Percentiles rank a stretch among this genome's conserved stretches.
phyloP scores from a whole-genome alignment of 2,888 invertebrate species.

The Euspilapteryx auroguttella region DNA sequence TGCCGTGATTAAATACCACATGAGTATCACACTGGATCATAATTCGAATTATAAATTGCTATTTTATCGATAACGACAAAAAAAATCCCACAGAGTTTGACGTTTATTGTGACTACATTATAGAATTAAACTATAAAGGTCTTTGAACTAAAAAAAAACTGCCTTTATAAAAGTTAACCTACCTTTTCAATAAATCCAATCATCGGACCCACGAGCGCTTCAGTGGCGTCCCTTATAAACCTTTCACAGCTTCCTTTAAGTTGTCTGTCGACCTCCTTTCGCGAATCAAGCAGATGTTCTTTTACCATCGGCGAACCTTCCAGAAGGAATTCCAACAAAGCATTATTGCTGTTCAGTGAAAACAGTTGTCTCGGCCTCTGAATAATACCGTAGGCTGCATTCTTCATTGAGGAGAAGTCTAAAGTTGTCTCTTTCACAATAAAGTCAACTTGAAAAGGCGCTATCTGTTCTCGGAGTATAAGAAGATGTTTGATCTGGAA shows the following conservation, averaged over 20 bases:
- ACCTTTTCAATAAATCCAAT: constrained; percentile 76
- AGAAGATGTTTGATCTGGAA: constrained; percentile 97
- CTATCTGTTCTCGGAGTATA: constrained; percentile 95
- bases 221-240: constrained; percentile 81
- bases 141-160: constrained; percentile 1
- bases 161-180: constrained; percentile 5
- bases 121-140: no score
- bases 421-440: constrained; percentile 90
- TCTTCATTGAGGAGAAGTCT: constrained; percentile 92
- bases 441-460: constrained; percentile 96
- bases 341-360: constrained; percentile 84
- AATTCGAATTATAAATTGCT: no score
- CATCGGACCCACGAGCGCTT: constrained; percentile 74
- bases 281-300: constrained; percentile 90
- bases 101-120: no score
- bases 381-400: constrained; percentile 75
- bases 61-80: no score
- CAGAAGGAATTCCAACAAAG: constrained; percentile 86
- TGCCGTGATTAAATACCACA: no score
- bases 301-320: constrained; percentile 94
- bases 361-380: constrained; percentile 85
- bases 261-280: constrained; percentile 94
- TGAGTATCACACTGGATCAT: no score
- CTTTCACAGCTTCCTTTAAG: constrained; percentile 87
- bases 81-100: no score